A percentile compares a stretch with the other conserved stretches of the same genome.
Evolutionary conservation across 1,140 invertebrate genomes (phyloP).

Genomic region (Frieseomelitta varia): DNA sequence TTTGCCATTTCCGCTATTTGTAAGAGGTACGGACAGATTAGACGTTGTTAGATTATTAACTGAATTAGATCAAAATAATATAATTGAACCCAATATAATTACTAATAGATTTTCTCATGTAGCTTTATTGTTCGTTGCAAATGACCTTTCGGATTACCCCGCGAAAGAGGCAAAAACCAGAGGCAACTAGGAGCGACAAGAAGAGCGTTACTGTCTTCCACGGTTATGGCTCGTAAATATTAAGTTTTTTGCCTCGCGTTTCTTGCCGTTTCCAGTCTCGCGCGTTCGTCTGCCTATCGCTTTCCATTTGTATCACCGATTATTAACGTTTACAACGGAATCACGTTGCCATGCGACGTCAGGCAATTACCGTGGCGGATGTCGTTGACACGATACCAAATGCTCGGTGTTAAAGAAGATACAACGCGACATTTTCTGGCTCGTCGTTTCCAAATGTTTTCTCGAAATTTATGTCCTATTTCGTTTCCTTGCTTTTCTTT

Average conservation of each 20-base stretch:
- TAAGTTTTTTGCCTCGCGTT: neutral
- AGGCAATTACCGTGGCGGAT: constrained; percentile 5
- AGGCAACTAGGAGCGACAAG: neutral
- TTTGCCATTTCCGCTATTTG: too few species aligned
- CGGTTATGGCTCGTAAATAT: neutral
- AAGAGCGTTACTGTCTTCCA: neutral
- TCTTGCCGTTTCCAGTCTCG: neutral
- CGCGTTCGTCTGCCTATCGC: neutral
- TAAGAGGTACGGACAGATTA: too few species aligned
- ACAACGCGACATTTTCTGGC: neutral
- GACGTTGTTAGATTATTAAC: neutral
- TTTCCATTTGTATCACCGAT: constrained; percentile 15
- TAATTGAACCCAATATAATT: neutral
- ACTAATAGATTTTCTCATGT: neutral
- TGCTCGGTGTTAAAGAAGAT: neutral
- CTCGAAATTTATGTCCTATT: neutral
- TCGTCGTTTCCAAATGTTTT: neutral
- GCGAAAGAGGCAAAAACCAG: neutral
- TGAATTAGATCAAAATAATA: neutral
- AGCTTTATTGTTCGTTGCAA: neutral
- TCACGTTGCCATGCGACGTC: neutral
- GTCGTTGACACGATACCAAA: neutral
- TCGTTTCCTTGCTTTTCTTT: neutral
- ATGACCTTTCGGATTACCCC: neutral
- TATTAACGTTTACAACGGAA: constrained; percentile 11